Percentiles rank a stretch among this genome's conserved stretches.
These are phyloP conservation scores for Rhabdomys dilectus DNA, from an alignment of 2,113 vertebrate genomes.

Conservation along the genomic window DNA sequence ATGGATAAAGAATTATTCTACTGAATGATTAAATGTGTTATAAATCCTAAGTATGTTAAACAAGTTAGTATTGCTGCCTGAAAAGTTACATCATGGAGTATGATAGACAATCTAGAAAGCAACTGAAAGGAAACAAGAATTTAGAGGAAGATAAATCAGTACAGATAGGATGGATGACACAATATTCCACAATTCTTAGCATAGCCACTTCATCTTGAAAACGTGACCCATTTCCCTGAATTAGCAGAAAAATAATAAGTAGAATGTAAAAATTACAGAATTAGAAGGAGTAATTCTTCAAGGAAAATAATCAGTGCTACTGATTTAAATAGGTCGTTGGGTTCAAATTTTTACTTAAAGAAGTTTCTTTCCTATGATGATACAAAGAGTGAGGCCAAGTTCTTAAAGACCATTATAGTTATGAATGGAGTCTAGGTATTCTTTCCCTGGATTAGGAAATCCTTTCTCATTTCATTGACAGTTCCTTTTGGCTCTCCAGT, in stretches of 20 bases:
- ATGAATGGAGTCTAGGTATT: conserved; percentile 19
- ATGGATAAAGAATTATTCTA: not conserved
- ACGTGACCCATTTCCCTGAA: not conserved
- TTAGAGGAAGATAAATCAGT: conserved; percentile 28
- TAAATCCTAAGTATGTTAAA: conserved; percentile 48
- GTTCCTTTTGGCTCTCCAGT: conserved; percentile 43
- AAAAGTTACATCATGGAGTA: not conserved
- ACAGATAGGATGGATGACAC: not conserved
- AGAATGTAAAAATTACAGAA: conserved; percentile 1
- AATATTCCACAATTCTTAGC: conserved; percentile 45
- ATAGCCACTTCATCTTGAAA: not conserved
- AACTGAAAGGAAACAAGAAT: not conserved
- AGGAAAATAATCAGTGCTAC: not conserved
- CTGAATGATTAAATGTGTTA: conserved; percentile 34
- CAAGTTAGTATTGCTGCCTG: not conserved
- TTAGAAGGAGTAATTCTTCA: conserved; percentile 15
- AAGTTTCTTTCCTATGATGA: conserved; percentile 28
- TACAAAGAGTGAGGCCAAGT: not conserved
- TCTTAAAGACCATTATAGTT: not conserved
- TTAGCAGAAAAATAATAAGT: not conserved
- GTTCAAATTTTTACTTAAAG: conserved; percentile 15
- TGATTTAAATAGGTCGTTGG: conserved; percentile 2
- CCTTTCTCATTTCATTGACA: conserved; percentile 48
- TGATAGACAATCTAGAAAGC: conserved; percentile 34
- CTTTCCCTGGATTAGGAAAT: conserved; percentile 40